Base-by-base conservation (phyloP, 2,888 invertebrate genomes). In the Atrina japonica region DNA sequence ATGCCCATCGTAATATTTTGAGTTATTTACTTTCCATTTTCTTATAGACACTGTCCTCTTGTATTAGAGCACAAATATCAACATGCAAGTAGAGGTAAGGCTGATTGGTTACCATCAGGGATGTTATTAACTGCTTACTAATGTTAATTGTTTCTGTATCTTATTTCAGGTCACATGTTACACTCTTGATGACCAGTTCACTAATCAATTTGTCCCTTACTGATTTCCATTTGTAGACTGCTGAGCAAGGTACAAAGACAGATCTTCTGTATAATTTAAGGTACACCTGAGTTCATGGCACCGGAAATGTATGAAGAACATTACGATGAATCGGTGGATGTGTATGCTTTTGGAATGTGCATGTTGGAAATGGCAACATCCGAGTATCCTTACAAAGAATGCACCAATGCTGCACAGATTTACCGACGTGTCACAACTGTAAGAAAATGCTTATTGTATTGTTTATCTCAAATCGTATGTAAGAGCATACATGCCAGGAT, bases 311-410 rank as follows among this genome's bases (percentile, higher is more conserved):
- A 99, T 92, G 99, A 99, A 89, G 99, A 99, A 91, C 98, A 98
- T 91, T 99, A 99, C 91, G 99, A 99, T 91, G 99, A 99, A 91
- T 95, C 96, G 11, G 99, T 99, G 18, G 99, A 99, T 91, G 98
- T 99, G 70, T 99, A 99, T 92, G 99, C 99, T 14, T 99, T 99
- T 92, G 99, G 99, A 47, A 99, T 99, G 99, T 99, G 99, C 92
- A 98, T 99, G 97, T 92, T 99, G 87, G 99, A 99, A 93, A 99
- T 99, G 99, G 98, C 98, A 45, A 99, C 99, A 59, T 97, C 97
- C 49, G 99, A 99, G 91, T 99, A 99, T 92, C 99, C 99, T 0
- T 99, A 99, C 92, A 96, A 96, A 77, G 99, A 99, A 92, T 99
- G 99, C 91, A 96, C 95, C 76, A 98, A 98, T 27, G 98, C 99